Evolutionary conservation across 92 coral and sea anemone genomes (phyloP).

Genomic region (Epizoanthus scotinus): DNA sequence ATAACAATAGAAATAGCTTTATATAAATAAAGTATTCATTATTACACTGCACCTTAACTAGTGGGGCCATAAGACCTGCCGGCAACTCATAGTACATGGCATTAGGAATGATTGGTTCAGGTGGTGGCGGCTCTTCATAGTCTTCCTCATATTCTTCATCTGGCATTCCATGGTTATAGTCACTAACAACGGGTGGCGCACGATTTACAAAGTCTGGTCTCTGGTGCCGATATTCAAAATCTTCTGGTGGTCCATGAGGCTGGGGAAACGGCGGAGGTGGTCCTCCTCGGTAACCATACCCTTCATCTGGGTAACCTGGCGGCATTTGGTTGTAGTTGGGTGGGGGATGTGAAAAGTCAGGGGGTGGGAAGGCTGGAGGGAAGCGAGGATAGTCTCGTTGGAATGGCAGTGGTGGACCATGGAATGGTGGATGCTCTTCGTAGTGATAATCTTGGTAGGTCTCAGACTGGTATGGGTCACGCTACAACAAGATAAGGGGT

Average conservation of each 20-base stretch:
- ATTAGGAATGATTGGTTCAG: conserved; percentile 83
- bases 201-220: conserved; percentile 62
- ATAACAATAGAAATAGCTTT: no score
- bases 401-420: conserved; percentile 66
- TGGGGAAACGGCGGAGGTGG: conserved; percentile 70
- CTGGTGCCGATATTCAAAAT: conserved; percentile 86
- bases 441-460: conserved; percentile 54
- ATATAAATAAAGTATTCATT: no score
- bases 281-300: conserved; percentile 60
- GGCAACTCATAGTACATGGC: conserved; percentile 99
- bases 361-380: conserved; percentile 79
- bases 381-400: conserved; percentile 72
- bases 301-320: conserved; percentile 68
- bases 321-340: conserved; percentile 80
- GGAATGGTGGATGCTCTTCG: conserved; percentile 38
- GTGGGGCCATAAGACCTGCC: conserved; percentile 97
- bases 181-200: conserved; percentile 71
- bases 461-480: conserved; percentile 35
- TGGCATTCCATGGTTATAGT: conserved; percentile 66
- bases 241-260: conserved; percentile 80
- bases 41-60: conserved; percentile 85
- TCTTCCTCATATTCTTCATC: conserved; percentile 67
- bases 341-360: conserved; percentile 83
- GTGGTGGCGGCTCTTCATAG: conserved; percentile 73
- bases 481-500: conserved; percentile 6